Evolutionary conservation across 2,888 invertebrate genomes (phyloP).

Genomic region (Philereme transversata): DNA sequence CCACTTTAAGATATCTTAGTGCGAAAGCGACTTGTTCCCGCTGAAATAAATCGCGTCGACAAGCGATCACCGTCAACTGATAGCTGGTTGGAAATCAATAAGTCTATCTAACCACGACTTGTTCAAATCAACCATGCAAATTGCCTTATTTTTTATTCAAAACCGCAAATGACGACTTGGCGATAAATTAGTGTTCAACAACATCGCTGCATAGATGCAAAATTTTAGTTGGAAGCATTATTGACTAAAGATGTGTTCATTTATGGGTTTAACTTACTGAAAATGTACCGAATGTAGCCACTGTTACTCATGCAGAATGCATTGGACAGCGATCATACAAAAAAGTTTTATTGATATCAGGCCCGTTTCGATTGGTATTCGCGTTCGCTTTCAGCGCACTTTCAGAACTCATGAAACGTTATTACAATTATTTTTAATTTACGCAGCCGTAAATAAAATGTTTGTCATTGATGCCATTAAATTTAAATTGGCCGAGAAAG

Average conservation of each 20-base stretch:
- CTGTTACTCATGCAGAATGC: too few species aligned
- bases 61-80: conserved; percentile 31
- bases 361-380: conserved; percentile 2
- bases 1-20: not conserved
- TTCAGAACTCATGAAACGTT: not conserved
- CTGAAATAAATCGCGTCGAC: conserved; percentile 31
- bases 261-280: too few species aligned
- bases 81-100: conserved; percentile 49
- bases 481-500: conserved; percentile 64
- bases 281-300: too few species aligned
- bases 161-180: conserved; percentile 17
- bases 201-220: too few species aligned
- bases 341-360: not conserved
- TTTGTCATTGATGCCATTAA: conserved; percentile 56
- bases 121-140: conserved; percentile 55
- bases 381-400: conserved; percentile 6
- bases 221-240: too few species aligned
- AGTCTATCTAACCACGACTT: conserved; percentile 44
- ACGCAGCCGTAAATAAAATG: conserved; percentile 23
- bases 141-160: conserved; percentile 54
- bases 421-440: conserved; percentile 10
- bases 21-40: conserved; percentile 30
- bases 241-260: too few species aligned
- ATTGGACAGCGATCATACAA: too few species aligned
- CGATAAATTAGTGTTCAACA: not conserved